phyloP scores from a whole-genome alignment of 2,888 invertebrate species.

The Drosophila aldrichi region DNA sequence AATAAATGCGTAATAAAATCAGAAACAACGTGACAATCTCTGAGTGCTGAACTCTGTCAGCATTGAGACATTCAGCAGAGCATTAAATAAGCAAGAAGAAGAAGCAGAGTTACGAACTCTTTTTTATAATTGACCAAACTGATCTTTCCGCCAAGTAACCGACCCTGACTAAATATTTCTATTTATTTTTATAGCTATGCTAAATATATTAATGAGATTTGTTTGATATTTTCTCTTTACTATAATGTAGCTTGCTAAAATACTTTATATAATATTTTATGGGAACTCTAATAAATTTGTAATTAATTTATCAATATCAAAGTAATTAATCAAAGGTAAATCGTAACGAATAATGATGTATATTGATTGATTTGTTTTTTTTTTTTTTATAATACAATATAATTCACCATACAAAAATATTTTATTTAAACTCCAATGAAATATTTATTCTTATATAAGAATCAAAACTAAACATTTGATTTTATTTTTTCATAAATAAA shows the following conservation, averaged over 20 bases:
- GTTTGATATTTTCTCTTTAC: neutral
- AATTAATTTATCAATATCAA: no score
- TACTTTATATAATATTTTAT: neutral
- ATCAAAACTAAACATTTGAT: neutral
- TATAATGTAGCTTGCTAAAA: neutral
- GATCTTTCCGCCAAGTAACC: neutral
- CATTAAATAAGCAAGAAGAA: neutral
- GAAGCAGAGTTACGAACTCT: neutral
- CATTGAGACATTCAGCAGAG: neutral
- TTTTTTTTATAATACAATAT: no score
- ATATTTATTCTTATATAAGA: no score
- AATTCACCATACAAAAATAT: no score
- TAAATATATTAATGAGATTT: slow-evolving; percentile 1
- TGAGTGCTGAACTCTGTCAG: slow-evolving; percentile 4
- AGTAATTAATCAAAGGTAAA: no score
- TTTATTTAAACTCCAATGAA: no score
- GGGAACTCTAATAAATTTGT: neutral
- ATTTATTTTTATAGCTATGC: neutral
- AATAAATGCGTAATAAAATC: slow-evolving; percentile 62
- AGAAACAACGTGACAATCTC: slow-evolving; percentile 29
- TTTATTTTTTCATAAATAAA: neutral
- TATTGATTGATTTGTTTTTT: no score
- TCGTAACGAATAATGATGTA: no score
- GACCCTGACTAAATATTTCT: neutral
- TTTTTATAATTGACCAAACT: slow-evolving; percentile 2